Percentiles rank a stretch among this genome's conserved stretches.
Evolutionary conservation across 2,888 invertebrate genomes (phyloP).

Genomic region (Palloptera scutellata): DNA sequence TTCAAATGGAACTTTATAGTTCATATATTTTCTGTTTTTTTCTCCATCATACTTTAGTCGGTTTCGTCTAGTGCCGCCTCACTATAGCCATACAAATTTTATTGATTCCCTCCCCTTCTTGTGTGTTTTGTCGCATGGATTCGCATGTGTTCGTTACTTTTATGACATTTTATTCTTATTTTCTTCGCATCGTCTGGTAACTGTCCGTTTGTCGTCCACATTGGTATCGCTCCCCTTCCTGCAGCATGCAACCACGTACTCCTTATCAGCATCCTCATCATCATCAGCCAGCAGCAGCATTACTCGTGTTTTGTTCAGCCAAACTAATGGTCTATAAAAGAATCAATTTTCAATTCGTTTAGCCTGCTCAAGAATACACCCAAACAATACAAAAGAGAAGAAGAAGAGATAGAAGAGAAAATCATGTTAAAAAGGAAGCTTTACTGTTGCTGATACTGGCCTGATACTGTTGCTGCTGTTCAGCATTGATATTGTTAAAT

Average conservation of each 20-base stretch:
- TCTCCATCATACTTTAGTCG: conserved; percentile 29
- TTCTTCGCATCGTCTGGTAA: background rate
- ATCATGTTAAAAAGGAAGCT: too few species aligned
- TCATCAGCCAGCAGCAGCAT: conserved; percentile 1
- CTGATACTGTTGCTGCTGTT: background rate
- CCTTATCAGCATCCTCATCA: conserved; percentile 2
- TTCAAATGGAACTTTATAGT: conserved; percentile 49
- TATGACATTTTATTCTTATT: conserved; percentile 2
- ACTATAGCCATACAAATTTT: background rate
- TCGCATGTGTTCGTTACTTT: background rate
- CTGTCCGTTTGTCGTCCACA: background rate
- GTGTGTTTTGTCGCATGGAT: background rate
- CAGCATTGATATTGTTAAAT: too few species aligned
- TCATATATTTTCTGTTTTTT: conserved; percentile 10
- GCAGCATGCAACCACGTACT: background rate
- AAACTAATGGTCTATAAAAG: conserved; percentile 60
- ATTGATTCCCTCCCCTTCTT: background rate
- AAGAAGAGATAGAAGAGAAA: background rate
- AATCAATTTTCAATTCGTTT: conserved; percentile 60
- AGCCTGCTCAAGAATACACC: conserved; percentile 38
- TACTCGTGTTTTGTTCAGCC: conserved; percentile 46
- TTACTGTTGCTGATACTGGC: background rate
- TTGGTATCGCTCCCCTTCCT: background rate
- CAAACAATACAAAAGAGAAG: too few species aligned
- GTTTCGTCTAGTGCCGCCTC: background rate